These are phyloP conservation scores for Leptoteleia sp. DNA, from an alignment of 1,140 invertebrate species.

Conservation along the genomic window DNA sequence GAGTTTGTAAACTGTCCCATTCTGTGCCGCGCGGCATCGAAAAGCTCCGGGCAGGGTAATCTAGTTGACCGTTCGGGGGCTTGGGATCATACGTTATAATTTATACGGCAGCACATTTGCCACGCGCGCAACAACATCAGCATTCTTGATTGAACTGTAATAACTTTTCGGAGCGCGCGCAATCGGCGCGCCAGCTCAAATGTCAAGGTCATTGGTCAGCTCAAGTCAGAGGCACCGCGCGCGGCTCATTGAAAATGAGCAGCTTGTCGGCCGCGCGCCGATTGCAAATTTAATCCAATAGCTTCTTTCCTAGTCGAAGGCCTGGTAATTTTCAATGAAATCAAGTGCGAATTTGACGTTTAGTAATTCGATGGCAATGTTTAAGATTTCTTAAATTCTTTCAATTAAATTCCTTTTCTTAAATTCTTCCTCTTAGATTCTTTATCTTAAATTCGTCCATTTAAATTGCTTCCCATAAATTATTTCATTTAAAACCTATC, in stretches of 20 bases:
- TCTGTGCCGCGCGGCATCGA: slow-evolving; percentile 28
- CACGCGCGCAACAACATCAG: slow-evolving; percentile 47
- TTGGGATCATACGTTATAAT: slow-evolving; percentile 37
- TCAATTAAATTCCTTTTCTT: too few relatives aligned
- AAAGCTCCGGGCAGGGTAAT: slow-evolving; percentile 27
- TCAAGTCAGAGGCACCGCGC: too few relatives aligned
- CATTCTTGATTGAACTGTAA: slow-evolving; percentile 60
- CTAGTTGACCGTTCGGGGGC: slow-evolving; percentile 41
- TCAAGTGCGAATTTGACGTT: too few relatives aligned
- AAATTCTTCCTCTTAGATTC: too few relatives aligned
- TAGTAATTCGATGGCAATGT: too few relatives aligned
- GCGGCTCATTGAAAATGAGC: slow-evolving; percentile 34
- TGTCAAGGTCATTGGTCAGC: slow-evolving; percentile 50
- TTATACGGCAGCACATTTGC: slow-evolving; percentile 53
- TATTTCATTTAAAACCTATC: too few relatives aligned
- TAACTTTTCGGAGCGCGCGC: slow-evolving; percentile 46
- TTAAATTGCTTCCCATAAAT: too few relatives aligned
- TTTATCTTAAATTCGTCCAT: too few relatives aligned
- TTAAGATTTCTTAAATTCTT: too few relatives aligned
- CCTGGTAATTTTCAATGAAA: too few relatives aligned
- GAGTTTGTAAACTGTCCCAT: slow-evolving; percentile 37
- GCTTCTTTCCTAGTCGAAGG: too few relatives aligned
- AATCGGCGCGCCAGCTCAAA: slow-evolving; percentile 18
- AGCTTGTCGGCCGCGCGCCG: slow-evolving; percentile 30
- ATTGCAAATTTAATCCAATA: slow-evolving; percentile 48